These are phyloP conservation scores for Cyanocitta stelleri DNA, from an alignment of 2,113 vertebrate genomes.

Conservation along the genomic window DNA sequence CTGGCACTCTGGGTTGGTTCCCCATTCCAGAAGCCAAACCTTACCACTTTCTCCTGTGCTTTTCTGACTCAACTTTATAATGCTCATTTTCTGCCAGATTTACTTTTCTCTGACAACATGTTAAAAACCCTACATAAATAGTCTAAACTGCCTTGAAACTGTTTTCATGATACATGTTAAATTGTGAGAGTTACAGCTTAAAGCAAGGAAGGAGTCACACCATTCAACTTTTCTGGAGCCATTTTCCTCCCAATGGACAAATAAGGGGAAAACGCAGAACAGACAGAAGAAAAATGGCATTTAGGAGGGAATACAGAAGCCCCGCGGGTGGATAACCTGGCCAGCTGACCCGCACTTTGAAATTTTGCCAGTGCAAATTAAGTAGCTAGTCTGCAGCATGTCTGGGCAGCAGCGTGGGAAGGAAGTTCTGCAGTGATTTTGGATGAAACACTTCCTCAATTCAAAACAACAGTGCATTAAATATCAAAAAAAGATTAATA, in stretches of 20 bases:
- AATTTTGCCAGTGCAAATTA: constrained; percentile 52
- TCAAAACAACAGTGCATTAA: neutral
- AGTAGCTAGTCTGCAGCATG: constrained; percentile 22
- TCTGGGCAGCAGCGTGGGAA: constrained; percentile 18
- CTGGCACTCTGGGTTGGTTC: neutral
- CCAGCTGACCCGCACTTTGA: constrained; percentile 45
- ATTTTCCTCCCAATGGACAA: neutral
- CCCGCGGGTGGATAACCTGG: neutral
- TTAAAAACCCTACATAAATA: neutral
- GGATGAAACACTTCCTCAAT: constrained; percentile 46
- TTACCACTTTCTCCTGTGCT: neutral
- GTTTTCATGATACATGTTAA: neutral
- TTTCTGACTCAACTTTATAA: neutral
- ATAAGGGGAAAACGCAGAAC: neutral
- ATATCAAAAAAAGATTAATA: constrained; percentile 8
- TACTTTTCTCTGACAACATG: neutral
- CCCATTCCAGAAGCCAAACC: neutral
- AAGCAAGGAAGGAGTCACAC: neutral
- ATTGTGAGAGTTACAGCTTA: neutral
- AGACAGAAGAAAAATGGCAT: constrained; percentile 24
- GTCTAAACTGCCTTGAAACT: neutral
- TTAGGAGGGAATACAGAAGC: constrained; percentile 5
- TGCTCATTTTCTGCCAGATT: neutral
- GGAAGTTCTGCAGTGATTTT: constrained; percentile 30
- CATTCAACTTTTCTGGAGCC: neutral